Evolutionary conservation across 2,113 vertebrate species (phyloP), one percentile per base, ranked within the genome.

Genomic region (Campylomormyrus numenius): DNA sequence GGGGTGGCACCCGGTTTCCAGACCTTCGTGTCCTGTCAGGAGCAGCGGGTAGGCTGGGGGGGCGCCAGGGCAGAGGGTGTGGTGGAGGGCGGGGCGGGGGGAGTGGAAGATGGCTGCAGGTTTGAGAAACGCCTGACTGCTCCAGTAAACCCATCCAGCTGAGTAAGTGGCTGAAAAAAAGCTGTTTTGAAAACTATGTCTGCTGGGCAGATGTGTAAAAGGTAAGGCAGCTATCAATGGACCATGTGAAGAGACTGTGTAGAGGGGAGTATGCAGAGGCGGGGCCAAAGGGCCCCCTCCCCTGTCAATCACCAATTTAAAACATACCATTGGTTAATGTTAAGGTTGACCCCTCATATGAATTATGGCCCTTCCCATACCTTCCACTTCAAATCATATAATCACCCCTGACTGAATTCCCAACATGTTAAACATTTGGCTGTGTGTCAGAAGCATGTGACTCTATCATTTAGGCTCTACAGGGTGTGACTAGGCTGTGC

Each of bases 1-100:
- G 98, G 98, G 8, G 98, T 99, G 92, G 98, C 98, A 0, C 98
- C 98, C 0, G 98, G 98, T 21, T 99, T 99, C 94, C 98, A 99
- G 95, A 99, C 98, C 39, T 99, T 99, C 50, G 98, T 99, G 89
- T 98, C 98, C 93, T 99, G 98, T 95, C 98, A 99, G 94, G 98
- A 99, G 91, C 98, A 99, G 93, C 94, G 98, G 97, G 98, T 99
- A 96, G 86, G 97, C 92, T 21, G 17, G 45, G 83, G 21, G 11
- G 7, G 6, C 35, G 0, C 35, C 86, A 46, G 19, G 15, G 2
- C 3, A 35, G 49, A 91, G 85, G 0, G 3, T 48, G 21, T 48
- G 15, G n/a, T 0, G 15, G 48, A 87, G 9, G 45, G n/a, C 2
- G 19, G 10, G 35, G 45, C 35, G 35, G 35, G 35, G 1, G 84